Evolutionary conservation across 2,797 vertebrate genomes (phyloP).

Genomic region (Coregonus ussuriensis): DNA sequence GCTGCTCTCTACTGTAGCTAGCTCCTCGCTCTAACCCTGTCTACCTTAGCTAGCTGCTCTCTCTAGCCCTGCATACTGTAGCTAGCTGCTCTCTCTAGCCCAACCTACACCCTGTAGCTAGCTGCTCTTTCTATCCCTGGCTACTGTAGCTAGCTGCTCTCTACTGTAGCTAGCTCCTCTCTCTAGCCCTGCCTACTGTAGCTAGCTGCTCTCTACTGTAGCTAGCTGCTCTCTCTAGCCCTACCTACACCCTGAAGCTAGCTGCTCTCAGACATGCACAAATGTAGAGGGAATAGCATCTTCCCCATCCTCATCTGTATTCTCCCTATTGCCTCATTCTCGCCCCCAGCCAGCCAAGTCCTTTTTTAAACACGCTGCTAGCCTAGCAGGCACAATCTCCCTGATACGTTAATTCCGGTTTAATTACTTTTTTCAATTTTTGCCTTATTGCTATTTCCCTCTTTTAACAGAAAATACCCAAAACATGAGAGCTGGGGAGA

Average conservation of each 20-base stretch:
- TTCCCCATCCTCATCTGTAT: conserved; percentile 57
- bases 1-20: no score
- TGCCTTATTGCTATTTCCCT: conserved; percentile 28
- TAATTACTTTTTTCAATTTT: conserved; percentile 42
- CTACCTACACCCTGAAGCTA: not conserved
- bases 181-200: no score
- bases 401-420: conserved; percentile 48
- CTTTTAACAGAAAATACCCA: conserved; percentile 32
- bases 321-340: conserved; percentile 31
- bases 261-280: conserved; percentile 42
- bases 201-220: not conserved
- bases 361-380: conserved; percentile 36
- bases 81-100: no score
- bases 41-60: no score
- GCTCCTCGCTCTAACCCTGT: no score
- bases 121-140: no score
- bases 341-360: conserved; percentile 33
- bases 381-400: conserved; percentile 31
- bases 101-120: no score
- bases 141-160: no score
- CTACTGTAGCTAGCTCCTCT: no score
- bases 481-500: conserved; percentile 25
- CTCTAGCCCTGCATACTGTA: no score
- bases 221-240: not conserved
- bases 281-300: conserved; percentile 35